Evolutionary conservation across 35 echinoderm and acorn worm genomes (phyloP).

Genomic region (Apostichopus japonicus): DNA sequence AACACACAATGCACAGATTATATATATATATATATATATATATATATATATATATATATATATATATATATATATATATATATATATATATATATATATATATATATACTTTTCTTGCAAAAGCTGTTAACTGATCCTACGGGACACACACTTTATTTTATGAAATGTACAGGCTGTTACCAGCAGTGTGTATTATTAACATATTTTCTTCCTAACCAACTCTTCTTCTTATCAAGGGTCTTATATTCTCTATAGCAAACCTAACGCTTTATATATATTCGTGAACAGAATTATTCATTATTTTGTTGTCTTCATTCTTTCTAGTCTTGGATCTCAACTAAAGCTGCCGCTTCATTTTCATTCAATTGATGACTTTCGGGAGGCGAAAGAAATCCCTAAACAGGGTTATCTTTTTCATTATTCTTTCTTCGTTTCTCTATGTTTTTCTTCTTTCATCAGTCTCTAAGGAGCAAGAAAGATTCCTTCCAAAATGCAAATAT

Average conservation of each 20-base stretch:
- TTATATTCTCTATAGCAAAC: not conserved
- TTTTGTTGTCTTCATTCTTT: conserved; percentile 4
- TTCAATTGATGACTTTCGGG: conserved; percentile 37
- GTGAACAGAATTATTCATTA: conserved; percentile 37
- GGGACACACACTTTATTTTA: no score
- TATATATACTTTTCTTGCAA: no score
- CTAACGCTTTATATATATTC: not conserved
- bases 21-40: no score
- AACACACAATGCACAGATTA: no score
- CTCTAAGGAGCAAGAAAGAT: conserved; percentile 40
- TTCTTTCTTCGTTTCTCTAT: not conserved
- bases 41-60: no score
- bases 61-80: no score
- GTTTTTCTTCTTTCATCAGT: conserved; percentile 9
- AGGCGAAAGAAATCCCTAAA: conserved; percentile 48
- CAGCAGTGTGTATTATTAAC: not conserved
- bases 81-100: no score
- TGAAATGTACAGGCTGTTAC: no score
- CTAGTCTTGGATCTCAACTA: conserved; percentile 26
- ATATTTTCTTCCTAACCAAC: conserved; percentile 34
- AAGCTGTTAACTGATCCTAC: no score
- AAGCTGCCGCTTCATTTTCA: conserved; percentile 37
- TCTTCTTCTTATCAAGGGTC: not conserved
- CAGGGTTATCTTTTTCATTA: conserved; percentile 34
- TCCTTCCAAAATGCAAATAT: conserved; percentile 58